These are phyloP conservation scores for Drosophila meridionalis DNA, from an alignment of 2,888 invertebrate genomes.

Conservation along the genomic window DNA sequence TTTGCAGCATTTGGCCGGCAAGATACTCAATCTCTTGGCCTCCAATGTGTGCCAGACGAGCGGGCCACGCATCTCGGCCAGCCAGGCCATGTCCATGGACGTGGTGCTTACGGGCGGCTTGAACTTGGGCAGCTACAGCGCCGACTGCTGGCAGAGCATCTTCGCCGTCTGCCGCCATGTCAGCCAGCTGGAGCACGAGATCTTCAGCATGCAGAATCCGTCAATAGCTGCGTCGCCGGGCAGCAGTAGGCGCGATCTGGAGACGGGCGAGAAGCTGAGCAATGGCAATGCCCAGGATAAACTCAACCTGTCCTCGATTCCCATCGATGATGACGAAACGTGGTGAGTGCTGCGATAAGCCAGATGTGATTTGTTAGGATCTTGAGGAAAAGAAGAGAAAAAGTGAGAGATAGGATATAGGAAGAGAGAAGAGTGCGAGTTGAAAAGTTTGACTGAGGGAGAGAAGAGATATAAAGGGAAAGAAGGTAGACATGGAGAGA, in stretches of 20 bases:
- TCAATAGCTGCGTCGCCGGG: slow-evolving; percentile 82
- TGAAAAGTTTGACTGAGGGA: too few species aligned
- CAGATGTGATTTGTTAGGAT: not conserved
- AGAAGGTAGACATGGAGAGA: too few species aligned
- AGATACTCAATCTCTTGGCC: slow-evolving; percentile 93
- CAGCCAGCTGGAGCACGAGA: slow-evolving; percentile 94
- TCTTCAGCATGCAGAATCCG: slow-evolving; percentile 91
- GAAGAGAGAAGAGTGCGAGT: not conserved
- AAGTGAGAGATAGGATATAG: not conserved
- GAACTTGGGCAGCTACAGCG: slow-evolving; percentile 95
- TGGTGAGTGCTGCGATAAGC: slow-evolving; percentile 86
- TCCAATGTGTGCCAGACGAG: slow-evolving; percentile 94
- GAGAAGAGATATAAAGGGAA: too few species aligned
- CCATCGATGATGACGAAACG: slow-evolving; percentile 91
- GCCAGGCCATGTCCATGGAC: slow-evolving; percentile 96
- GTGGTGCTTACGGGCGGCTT: slow-evolving; percentile 94
- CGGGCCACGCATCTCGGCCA: slow-evolving; percentile 92
- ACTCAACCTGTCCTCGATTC: slow-evolving; percentile 87
- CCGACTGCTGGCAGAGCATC: slow-evolving; percentile 98
- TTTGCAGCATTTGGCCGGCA: slow-evolving; percentile 95
- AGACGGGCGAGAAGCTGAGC: slow-evolving; percentile 83
- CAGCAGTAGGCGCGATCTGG: slow-evolving; percentile 82
- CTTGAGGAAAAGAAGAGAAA: not conserved
- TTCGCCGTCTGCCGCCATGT: slow-evolving; percentile 97
- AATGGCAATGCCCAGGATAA: slow-evolving; percentile 86